A percentile compares a stretch with the other conserved stretches of the same genome.
Evolutionary conservation across 1,140 invertebrate genomes (phyloP).

Genomic region (Proctacanthus coquilletti): DNA sequence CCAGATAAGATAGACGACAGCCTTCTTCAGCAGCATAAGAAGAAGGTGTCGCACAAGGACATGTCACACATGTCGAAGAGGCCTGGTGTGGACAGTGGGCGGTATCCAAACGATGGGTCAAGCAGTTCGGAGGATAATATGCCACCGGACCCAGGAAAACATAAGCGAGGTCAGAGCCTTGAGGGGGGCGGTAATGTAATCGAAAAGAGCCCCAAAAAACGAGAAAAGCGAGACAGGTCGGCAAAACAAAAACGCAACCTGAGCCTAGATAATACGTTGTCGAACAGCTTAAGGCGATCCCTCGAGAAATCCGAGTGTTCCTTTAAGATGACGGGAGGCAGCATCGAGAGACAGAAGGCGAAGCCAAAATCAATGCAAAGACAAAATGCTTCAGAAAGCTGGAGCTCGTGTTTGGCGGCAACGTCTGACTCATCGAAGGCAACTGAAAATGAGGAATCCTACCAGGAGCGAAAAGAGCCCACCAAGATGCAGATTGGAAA

Average conservation of each 20-base stretch:
- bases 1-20: slow-evolving; percentile 13
- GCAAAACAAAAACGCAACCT: slow-evolving; percentile 25
- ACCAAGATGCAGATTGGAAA: slow-evolving; percentile 24
- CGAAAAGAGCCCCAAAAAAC: neutral
- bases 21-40: neutral
- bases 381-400: slow-evolving; percentile 5
- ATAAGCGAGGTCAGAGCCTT: slow-evolving; percentile 18
- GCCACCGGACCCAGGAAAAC: slow-evolving; percentile 4
- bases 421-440: neutral
- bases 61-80: too few relatives aligned
- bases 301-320: neutral
- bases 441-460: slow-evolving; percentile 1
- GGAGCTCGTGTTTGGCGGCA: neutral
- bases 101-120: slow-evolving; percentile 7
- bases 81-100: slow-evolving; percentile 2
- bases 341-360: neutral
- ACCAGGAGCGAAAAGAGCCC: slow-evolving; percentile 5
- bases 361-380: neutral
- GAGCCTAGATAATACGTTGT: slow-evolving; percentile 17
- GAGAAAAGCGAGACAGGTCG: slow-evolving; percentile 14
- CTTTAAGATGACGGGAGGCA: neutral
- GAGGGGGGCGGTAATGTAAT: slow-evolving; percentile 11
- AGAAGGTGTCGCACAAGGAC: slow-evolving; percentile 1
- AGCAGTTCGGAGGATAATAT: slow-evolving; percentile 21
- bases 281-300: slow-evolving; percentile 2